These are phyloP conservation scores for Erynnis tages DNA, from an alignment of 2,888 invertebrate genomes.

Conservation along the genomic window DNA sequence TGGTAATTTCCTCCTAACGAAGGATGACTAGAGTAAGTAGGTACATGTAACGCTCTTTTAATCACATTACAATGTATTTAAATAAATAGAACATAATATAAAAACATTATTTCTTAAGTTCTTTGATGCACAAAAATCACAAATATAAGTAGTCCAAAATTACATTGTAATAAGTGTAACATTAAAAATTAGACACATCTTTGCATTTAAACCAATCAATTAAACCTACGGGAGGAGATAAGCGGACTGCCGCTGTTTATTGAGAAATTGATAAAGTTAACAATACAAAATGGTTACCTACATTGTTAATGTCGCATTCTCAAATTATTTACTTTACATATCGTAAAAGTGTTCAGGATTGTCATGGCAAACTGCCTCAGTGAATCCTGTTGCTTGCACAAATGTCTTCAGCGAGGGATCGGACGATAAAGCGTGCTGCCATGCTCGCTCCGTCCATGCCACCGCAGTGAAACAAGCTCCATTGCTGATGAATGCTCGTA, in stretches of 20 bases:
- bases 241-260: not conserved
- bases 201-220: not conserved
- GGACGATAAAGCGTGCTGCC: constrained; percentile 56
- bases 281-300: not conserved
- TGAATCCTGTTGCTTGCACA: constrained; percentile 42
- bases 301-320: not conserved
- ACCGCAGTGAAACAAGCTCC: constrained; percentile 96
- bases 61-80: no score
- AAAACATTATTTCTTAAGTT: not conserved
- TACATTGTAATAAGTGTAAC: not conserved
- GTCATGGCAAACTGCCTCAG: constrained; percentile 58
- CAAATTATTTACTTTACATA: constrained; percentile 42
- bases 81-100: not conserved
- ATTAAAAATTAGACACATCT: not conserved
- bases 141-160: no score
- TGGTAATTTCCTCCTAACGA: no score
- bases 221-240: not conserved
- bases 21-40: constrained; percentile 10
- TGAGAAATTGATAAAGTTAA: not conserved
- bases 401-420: constrained; percentile 45
- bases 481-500: constrained; percentile 96
- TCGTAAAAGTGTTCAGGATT: constrained; percentile 58
- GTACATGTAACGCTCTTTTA: not conserved
- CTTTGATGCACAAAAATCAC: no score
- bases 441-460: constrained; percentile 86